Conservation (phyloP, 2,888 invertebrate species). For the Coelogynopora nodosa region DNA sequence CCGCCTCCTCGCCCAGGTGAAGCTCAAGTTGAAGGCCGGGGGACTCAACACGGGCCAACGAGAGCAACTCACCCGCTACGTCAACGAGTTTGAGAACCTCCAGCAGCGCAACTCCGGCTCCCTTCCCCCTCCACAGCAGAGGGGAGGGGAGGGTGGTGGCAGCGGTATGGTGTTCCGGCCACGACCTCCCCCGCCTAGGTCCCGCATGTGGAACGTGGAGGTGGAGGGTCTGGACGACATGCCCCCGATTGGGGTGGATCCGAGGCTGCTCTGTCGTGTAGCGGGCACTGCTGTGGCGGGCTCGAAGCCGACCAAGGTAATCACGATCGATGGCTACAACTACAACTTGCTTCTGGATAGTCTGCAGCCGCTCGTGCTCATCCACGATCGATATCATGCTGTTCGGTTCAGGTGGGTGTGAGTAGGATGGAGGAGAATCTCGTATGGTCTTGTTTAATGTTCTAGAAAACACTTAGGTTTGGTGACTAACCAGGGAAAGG, state of each 20-base stretch:
- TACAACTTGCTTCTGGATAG: slow-evolving; percentile 43
- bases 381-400: slow-evolving; percentile 44
- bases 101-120: neutral
- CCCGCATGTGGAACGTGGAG: slow-evolving; percentile 37
- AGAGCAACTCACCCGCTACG: neutral
- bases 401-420: slow-evolving; percentile 44
- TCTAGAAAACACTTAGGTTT: too few species aligned
- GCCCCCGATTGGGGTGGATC: slow-evolving; percentile 46
- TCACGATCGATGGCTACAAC: slow-evolving; percentile 41
- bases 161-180: neutral
- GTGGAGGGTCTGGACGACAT: slow-evolving; percentile 43
- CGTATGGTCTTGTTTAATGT: too few species aligned
- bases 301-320: slow-evolving; percentile 9
- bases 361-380: slow-evolving; percentile 38
- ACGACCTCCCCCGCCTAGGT: neutral
- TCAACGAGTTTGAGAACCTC: neutral
- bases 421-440: too few species aligned
- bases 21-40: neutral
- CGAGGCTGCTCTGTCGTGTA: slow-evolving; percentile 26
- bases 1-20: neutral
- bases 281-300: neutral
- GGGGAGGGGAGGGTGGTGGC: neutral
- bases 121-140: neutral
- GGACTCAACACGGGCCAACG: neutral
- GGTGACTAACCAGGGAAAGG: too few species aligned